Conservation (phyloP, 1,140 invertebrate genomes). For the Bombus haemorrhoidalis region DNA sequence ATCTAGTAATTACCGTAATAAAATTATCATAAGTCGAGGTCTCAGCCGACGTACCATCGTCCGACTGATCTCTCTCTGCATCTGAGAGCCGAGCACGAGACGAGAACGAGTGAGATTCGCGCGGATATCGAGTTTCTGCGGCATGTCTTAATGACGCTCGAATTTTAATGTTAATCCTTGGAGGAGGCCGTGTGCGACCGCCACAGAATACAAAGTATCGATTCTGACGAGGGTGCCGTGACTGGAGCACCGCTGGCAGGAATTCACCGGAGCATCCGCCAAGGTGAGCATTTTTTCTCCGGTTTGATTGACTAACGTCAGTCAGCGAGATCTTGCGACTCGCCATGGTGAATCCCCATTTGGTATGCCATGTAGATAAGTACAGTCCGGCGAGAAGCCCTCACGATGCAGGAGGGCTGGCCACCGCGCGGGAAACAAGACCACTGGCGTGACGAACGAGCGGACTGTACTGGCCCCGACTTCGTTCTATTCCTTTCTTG, state of each 20-base stretch:
- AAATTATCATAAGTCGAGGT: slow-evolving; percentile 44
- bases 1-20: slow-evolving; percentile 51
- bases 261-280: slow-evolving; percentile 75
- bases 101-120: slow-evolving; percentile 22
- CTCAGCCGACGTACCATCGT: not conserved
- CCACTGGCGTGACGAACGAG: not conserved
- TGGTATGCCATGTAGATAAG: slow-evolving; percentile 81
- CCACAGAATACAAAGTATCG: slow-evolving; percentile 49
- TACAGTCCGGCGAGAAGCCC: slow-evolving; percentile 70
- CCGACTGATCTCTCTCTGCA: not conserved
- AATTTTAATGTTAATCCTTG: slow-evolving; percentile 48
- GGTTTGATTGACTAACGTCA: slow-evolving; percentile 82
- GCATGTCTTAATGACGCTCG: slow-evolving; percentile 50
- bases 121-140: slow-evolving; percentile 44
- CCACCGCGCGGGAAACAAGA: not conserved
- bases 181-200: not conserved
- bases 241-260: slow-evolving; percentile 65
- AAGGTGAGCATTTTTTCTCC: slow-evolving; percentile 80
- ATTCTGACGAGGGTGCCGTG: slow-evolving; percentile 53
- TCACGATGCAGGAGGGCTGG: not conserved
- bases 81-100: not conserved
- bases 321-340: slow-evolving; percentile 74
- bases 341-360: slow-evolving; percentile 75
- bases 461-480: slow-evolving; percentile 59
- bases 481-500: slow-evolving; percentile 61